A percentile compares a stretch with the other conserved stretches of the same genome.
These are phyloP conservation scores for Lordiphosa stackelbergi DNA, from an alignment of 1,140 invertebrate species.

Conservation along the genomic window DNA sequence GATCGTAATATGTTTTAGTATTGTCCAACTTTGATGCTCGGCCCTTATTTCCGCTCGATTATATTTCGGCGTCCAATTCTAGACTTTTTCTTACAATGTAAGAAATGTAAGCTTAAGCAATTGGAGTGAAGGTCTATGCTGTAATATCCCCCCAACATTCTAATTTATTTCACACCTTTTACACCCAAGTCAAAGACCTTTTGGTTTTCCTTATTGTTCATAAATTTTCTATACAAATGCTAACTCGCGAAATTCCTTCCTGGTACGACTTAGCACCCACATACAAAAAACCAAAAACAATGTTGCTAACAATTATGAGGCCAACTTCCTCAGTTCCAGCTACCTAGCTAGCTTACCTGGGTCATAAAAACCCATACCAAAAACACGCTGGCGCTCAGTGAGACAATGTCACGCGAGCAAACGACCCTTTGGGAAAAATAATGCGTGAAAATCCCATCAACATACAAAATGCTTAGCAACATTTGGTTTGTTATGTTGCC, in stretches of 20 bases:
- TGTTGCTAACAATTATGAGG: constrained; percentile 42
- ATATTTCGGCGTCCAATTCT: constrained; percentile 1
- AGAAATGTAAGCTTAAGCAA: background rate
- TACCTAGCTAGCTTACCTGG: too few species aligned
- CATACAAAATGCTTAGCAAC: constrained; percentile 13
- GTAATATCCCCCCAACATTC: constrained; percentile 11
- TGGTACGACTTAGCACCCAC: constrained; percentile 52
- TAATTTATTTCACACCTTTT: constrained; percentile 41
- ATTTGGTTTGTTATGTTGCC: constrained; percentile 11
- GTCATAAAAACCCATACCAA: too few species aligned
- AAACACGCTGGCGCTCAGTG: too few species aligned
- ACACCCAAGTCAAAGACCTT: constrained; percentile 37
- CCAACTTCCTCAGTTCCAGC: constrained; percentile 14
- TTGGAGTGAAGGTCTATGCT: background rate
- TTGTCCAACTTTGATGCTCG: too few species aligned
- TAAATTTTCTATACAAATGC: constrained; percentile 49
- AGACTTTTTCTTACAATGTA: constrained; percentile 4
- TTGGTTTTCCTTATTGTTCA: constrained; percentile 13
- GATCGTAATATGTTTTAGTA: too few species aligned
- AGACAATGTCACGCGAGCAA: too few species aligned
- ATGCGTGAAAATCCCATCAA: too few species aligned
- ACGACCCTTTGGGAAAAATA: too few species aligned
- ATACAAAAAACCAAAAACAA: constrained; percentile 20
- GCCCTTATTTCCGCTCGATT: too few species aligned
- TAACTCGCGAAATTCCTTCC: constrained; percentile 66